Conservation (phyloP, 2,888 invertebrate genomes). For the Adineta ricciae region DNA sequence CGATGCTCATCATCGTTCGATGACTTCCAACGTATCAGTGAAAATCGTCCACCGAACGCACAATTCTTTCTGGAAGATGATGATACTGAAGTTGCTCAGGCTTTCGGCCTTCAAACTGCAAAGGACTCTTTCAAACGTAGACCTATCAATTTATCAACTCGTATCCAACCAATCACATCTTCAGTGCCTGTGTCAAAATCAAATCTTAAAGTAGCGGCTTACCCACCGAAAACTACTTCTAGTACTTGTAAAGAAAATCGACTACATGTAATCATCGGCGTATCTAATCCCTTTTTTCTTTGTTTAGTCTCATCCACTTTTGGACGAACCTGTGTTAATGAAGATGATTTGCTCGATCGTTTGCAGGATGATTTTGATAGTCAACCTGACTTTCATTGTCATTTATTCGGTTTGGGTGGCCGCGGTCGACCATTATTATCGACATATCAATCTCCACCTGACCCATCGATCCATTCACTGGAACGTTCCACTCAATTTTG, state of each 20-base stretch:
- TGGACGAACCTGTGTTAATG: neutral
- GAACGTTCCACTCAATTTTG: neutral
- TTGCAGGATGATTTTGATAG: neutral
- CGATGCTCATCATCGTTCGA: neutral
- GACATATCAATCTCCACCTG: neutral
- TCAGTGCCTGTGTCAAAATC: neutral
- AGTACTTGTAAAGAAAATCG: neutral
- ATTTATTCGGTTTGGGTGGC: neutral
- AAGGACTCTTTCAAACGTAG: neutral
- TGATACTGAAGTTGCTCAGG: constrained; percentile 10
- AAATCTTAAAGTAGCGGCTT: neutral
- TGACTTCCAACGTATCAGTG: neutral
- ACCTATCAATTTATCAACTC: neutral
- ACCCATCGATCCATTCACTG: neutral
- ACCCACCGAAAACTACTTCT: neutral
- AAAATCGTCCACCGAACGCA: constrained; percentile 17
- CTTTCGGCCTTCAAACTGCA: neutral
- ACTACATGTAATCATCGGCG: no score
- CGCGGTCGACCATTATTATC: neutral
- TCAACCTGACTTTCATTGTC: constrained; percentile 3
- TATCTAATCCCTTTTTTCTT: neutral
- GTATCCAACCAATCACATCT: neutral
- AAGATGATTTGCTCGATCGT: neutral
- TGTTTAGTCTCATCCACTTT: neutral
- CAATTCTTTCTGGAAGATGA: constrained; percentile 15